Percentiles rank a stretch among this genome's conserved stretches.
Conservation (phyloP, 2,797 vertebrate genomes). For the Heliangelus exortis region DNA sequence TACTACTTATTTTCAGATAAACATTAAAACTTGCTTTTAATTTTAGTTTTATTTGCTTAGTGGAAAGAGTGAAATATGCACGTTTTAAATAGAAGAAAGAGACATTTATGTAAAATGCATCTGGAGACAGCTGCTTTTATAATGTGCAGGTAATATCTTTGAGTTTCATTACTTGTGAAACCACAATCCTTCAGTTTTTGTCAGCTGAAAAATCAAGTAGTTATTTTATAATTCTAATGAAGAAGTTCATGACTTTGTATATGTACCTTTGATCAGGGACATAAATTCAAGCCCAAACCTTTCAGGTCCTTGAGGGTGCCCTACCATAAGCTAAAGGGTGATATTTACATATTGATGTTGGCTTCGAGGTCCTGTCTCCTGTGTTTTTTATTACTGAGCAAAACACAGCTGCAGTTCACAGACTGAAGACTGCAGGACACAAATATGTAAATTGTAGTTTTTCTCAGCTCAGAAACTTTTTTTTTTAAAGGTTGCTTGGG, state of each 20-base stretch:
- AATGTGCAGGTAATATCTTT: too few relatives aligned
- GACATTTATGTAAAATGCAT: too few relatives aligned
- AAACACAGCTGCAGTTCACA: background rate
- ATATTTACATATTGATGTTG: background rate
- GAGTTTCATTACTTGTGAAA: too few relatives aligned
- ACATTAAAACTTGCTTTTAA: too few relatives aligned
- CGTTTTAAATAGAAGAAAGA: too few relatives aligned
- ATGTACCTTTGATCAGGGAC: slow-evolving; percentile 9
- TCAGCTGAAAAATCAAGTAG: slow-evolving; percentile 5
- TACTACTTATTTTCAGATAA: too few relatives aligned
- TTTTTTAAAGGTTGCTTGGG: background rate
- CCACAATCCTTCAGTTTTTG: background rate
- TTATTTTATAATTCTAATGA: slow-evolving; percentile 39
- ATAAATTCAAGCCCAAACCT: background rate
- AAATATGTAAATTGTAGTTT: background rate
- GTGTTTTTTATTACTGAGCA: background rate
- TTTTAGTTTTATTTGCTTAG: too few relatives aligned
- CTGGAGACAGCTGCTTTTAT: too few relatives aligned
- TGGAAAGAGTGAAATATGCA: too few relatives aligned
- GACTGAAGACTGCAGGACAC: background rate
- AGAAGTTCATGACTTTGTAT: background rate
- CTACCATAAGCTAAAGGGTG: background rate
- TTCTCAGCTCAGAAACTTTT: background rate
- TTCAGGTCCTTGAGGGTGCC: background rate
- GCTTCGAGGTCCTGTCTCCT: background rate